Conservation (phyloP, 2,113 vertebrate genomes). For the Otolemur garnettii region DNA sequence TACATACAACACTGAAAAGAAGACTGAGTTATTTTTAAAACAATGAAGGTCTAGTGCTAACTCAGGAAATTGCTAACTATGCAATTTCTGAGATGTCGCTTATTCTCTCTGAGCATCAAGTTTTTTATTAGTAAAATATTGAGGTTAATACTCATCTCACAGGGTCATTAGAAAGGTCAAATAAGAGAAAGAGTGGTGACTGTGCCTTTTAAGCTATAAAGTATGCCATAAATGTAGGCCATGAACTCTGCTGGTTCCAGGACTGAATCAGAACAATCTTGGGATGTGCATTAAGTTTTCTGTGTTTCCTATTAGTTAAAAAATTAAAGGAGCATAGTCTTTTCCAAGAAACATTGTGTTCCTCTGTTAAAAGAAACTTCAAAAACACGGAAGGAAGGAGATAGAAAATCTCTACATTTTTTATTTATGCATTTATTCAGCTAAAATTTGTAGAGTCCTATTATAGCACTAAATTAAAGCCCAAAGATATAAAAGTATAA, state of each 20-base stretch:
- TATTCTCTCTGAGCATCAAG: neutral
- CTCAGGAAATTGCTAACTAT: neutral
- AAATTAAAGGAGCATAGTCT: neutral
- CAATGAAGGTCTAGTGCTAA: neutral
- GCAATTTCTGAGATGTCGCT: neutral
- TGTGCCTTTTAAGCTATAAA: neutral
- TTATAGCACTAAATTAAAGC: neutral
- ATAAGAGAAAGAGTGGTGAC: neutral
- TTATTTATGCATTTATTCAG: constrained; percentile 4
- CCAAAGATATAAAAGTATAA: neutral
- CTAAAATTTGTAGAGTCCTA: neutral
- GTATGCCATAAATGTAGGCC: neutral
- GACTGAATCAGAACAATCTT: neutral
- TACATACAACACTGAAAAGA: neutral
- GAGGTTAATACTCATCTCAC: neutral
- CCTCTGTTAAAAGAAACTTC: constrained; percentile 1
- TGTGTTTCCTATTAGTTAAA: neutral
- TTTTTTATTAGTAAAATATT: neutral
- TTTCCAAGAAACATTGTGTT: neutral
- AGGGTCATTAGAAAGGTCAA: neutral
- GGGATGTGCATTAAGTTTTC: neutral
- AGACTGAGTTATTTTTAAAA: neutral
- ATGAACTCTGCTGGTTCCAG: neutral
- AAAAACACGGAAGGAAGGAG: neutral
- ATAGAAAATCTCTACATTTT: neutral